A percentile compares a stretch with the other conserved stretches of the same genome.
Evolutionary conservation across 2,888 invertebrate genomes (phyloP).

Genomic region (Pseudococcus viburni): DNA sequence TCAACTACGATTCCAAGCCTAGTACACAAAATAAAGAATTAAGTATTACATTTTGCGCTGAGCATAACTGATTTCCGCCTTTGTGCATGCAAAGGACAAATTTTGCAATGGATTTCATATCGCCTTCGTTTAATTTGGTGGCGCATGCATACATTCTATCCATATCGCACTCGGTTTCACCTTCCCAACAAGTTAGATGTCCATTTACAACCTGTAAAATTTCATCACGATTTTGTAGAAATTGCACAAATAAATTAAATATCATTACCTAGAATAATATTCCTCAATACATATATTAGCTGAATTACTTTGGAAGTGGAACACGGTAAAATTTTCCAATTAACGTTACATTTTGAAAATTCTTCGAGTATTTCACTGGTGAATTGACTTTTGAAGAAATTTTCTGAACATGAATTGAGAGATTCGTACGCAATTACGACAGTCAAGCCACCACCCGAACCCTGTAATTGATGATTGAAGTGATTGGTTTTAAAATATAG

Average conservation of each 20-base stretch:
- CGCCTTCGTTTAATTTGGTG: not conserved
- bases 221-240: not conserved
- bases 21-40: not conserved
- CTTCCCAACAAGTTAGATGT: not conserved
- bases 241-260: too few relatives aligned
- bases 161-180: not conserved
- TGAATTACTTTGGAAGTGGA: not conserved
- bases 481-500: too few relatives aligned
- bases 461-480: not conserved
- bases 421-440: not conserved
- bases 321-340: not conserved
- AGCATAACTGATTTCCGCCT: not conserved
- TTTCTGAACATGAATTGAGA: not conserved
- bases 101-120: not conserved
- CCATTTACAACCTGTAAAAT: not conserved
- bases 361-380: not conserved
- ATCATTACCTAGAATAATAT: too few relatives aligned
- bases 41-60: not conserved
- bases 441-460: not conserved
- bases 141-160: conserved; percentile 1
- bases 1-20: too few relatives aligned
- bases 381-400: not conserved
- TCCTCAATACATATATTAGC: too few relatives aligned
- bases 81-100: not conserved
- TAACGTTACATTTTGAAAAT: not conserved